Conservation (phyloP, 2,797 vertebrate species). For the Psittacula derbiana region DNA sequence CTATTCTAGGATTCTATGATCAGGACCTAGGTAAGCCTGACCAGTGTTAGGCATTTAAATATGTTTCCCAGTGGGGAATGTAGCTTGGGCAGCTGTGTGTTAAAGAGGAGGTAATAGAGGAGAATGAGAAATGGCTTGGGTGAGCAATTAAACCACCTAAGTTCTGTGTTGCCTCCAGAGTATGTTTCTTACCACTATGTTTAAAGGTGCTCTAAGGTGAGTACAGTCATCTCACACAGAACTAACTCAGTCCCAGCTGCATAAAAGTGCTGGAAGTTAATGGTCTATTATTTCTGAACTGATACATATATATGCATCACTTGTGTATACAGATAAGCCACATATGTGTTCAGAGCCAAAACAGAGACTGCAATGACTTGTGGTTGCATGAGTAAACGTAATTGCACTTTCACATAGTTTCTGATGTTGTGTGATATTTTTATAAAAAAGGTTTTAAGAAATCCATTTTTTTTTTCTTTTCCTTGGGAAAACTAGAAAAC, state of each 20-base stretch:
- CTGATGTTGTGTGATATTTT: background rate
- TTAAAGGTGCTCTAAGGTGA: background rate
- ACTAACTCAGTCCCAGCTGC: no score
- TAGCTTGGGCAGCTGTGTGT: rapidly evolving
- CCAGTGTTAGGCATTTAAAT: background rate
- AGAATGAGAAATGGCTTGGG: background rate
- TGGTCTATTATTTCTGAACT: rapidly evolving
- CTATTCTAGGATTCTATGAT: background rate
- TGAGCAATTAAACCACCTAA: rapidly evolving
- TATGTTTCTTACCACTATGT: rapidly evolving
- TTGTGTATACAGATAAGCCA: rapidly evolving
- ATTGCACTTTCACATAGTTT: background rate
- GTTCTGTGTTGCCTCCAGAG: rapidly evolving
- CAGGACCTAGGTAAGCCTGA: no score
- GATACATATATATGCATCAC: rapidly evolving
- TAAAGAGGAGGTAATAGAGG: no score
- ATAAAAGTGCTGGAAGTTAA: background rate
- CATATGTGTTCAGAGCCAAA: background rate
- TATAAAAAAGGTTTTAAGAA: background rate
- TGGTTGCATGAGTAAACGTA: background rate
- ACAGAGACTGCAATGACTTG: no score
- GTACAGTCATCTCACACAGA: rapidly evolving
- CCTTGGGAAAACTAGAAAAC: background rate
- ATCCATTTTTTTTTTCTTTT: rapidly evolving
- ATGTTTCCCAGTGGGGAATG: background rate